Evolutionary conservation across 1,140 invertebrate genomes (phyloP), one percentile per base, ranked within the genome.

Genomic region (Drosophila sucinea): DNA sequence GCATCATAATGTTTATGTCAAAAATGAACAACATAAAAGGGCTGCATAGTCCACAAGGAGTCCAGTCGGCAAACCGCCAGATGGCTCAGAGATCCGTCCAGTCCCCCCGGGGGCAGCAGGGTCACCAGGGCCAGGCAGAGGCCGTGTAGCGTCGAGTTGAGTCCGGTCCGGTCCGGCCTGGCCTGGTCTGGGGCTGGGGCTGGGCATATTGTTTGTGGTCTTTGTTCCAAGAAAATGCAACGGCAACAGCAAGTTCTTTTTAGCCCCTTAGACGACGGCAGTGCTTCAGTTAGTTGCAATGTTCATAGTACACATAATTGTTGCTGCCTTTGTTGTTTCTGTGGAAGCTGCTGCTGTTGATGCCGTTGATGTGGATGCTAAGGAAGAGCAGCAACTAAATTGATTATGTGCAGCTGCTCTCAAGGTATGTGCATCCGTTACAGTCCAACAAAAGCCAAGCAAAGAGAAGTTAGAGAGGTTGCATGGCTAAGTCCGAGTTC

Each of bases 1-100:
- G 80, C 84, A 89, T 89, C 84, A 89, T 89, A 89, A 89, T 89
- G 84, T 89, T 89, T 89, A 81, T 79, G 77, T 89, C 84, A 81
- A 80, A 89, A 89, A 67, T 81, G 84, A 84, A 76, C 84, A 89
- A 81, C 84, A 87, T 80, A 68, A 87, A 86, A 79, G 67, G 68
- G 71, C 70, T 70, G 60, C 58, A 60, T n/a, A 67, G 41, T 40
- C 60, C 38, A 60, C 40, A 51, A 51, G 41, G 47, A 63, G 71
- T 67, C 66, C 64, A 68, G 66, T 66, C 17, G 30, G 38, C 69
- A 60, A 47, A 58, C 51, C 47, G 65, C 47, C 58, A 56, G 38
- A 51, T 51, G 44, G 44, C 44, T 51, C 25, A 3, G 3, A 51
- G 44, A 51, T 51, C 11, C 17, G 0, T 23, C 11, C 44, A 51